Base-by-base conservation (phyloP, 2,113 vertebrate genomes). In the Podarcis cretensis region DNA sequence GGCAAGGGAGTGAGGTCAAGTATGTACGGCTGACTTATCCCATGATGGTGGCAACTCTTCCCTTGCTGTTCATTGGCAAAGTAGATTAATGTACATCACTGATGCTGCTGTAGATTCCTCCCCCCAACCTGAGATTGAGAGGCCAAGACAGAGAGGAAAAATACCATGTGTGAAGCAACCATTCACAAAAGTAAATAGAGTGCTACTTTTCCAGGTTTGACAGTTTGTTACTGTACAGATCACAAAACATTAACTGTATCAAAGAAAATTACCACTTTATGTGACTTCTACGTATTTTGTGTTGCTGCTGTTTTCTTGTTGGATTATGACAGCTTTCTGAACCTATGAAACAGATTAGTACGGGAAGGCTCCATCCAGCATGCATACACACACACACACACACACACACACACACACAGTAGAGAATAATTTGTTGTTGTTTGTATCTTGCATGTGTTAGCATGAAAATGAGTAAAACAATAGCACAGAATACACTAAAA, bases 191-290 rank as follows among this genome's bases (percentile, higher is more conserved):
- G n/a, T 83, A 76, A 74, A 76, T 68, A 68, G 65, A 68, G 21
- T n/a, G 20, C 10, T 65, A 1, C 20, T 83, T 76, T 57, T 90
- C 90, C 89, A 88, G 74, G 78, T 90, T 87, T 94, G 90, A 92
- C 90, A 93, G 88, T 95, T 92, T 87, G 86, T 94, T 93, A 95
- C 91, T 95, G 92, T 90, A 16, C 91, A 95, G 94, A 96, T 95
- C 92, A 94, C 1, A 20, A 83, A 88, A 88, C 57, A 82, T 83
- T 83, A 88, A 88, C 83, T 83, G 80, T 35, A 88, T 76, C 35
- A 16, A 4, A n/a, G 80, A 83, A 88, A 88, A 88, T 76, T 76
- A 54, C 80, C 65, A 14, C 87, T 83, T 88, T 76, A 88, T 83
- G 66, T 83, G 71, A 83, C 43, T 83, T 83, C 71, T 66, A 40